Conservation (phyloP, 2,113 vertebrate species). For the Phocoena phocoena region DNA sequence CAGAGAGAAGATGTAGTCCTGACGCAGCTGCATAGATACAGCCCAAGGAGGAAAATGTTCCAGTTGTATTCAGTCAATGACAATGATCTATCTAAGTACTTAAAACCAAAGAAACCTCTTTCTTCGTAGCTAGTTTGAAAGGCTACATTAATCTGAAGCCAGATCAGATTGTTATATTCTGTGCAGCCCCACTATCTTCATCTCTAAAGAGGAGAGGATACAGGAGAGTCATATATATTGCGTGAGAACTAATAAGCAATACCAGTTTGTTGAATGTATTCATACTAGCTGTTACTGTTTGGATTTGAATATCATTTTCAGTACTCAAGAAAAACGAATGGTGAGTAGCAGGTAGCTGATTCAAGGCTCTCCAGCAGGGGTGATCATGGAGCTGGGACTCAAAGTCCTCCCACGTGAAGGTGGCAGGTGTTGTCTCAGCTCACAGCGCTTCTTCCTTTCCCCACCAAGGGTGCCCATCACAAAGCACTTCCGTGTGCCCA, state of each 20-base stretch:
- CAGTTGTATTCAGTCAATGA: neutral
- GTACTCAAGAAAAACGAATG: neutral
- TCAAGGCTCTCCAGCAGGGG: neutral
- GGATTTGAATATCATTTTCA: neutral
- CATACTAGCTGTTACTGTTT: neutral
- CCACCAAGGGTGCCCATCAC: neutral
- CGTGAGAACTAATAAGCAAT: neutral
- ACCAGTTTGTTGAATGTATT: neutral
- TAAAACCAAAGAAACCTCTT: neutral
- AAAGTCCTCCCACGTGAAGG: no score
- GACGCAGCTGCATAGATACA: neutral
- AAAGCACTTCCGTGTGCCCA: rapidly evolving
- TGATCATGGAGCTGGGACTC: neutral
- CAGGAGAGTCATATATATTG: rapidly evolving
- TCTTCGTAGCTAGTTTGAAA: neutral
- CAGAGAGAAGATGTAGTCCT: neutral
- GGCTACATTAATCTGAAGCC: neutral
- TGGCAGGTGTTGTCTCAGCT: rapidly evolving
- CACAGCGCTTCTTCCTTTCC: neutral
- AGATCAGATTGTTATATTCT: rapidly evolving
- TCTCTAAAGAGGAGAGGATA: neutral
- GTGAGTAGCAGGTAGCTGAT: neutral
- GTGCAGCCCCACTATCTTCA: no score
- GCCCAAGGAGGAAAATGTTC: neutral
- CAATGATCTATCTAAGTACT: neutral